Percentiles rank a stretch among this genome's conserved stretches.
Evolutionary conservation across 2,113 vertebrate species (phyloP).

Genomic region (Psittacula cyanocephala): DNA sequence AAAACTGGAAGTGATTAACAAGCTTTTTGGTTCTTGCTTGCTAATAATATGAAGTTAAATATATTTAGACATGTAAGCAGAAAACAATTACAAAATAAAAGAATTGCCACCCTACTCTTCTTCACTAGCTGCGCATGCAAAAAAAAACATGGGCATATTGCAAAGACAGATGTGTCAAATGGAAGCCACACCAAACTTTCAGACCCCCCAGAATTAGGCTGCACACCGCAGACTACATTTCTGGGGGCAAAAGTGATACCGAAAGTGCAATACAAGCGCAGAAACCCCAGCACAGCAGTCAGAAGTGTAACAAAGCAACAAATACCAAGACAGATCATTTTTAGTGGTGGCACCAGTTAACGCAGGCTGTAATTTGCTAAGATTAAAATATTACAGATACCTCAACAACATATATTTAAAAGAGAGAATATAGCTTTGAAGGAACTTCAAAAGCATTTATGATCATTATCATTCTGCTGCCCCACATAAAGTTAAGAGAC

Average conservation of each 20-base stretch:
- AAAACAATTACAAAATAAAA: not conserved
- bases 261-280: not conserved
- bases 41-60: not conserved
- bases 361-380: not conserved
- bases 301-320: not conserved
- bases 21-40: not conserved
- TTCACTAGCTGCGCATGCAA: not conserved
- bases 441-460: not conserved
- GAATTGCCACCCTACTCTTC: not conserved
- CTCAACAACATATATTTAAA: not conserved
- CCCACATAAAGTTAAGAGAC: not conserved
- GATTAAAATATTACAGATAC: not conserved
- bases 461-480: not conserved
- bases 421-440: not conserved
- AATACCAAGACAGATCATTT: not conserved
- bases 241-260: not conserved
- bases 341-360: not conserved
- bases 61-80: not conserved
- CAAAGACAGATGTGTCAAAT: not conserved
- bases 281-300: not conserved
- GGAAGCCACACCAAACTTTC: not conserved
- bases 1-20: not conserved
- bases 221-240: not conserved
- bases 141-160: not conserved
- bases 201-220: rapidly evolving